These are phyloP conservation scores for Platysternon megacephalum DNA, from an alignment of 2,113 vertebrate genomes.

Conservation along the genomic window DNA sequence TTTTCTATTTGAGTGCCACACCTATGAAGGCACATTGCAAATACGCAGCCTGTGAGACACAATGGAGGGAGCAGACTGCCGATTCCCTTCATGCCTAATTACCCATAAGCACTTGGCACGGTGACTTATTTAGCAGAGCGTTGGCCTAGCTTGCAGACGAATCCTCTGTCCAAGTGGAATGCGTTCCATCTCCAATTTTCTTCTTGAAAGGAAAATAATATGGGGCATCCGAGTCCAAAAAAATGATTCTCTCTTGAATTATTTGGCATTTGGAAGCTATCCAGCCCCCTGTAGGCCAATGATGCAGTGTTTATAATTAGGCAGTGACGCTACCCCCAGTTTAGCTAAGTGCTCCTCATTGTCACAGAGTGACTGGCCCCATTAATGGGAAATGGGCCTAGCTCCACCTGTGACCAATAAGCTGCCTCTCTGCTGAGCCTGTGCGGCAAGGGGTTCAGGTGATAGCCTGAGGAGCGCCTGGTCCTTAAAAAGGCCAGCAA, in stretches of 20 bases:
- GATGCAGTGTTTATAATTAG: neutral
- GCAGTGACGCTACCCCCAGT: neutral
- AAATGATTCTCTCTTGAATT: conserved; percentile 10
- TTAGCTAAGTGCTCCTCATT: neutral
- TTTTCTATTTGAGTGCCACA: conserved; percentile 5
- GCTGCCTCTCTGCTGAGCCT: neutral
- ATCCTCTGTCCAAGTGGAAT: conserved; percentile 70
- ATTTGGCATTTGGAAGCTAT: conserved; percentile 2
- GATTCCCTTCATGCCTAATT: conserved; percentile 78
- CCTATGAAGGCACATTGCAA: conserved; percentile 39
- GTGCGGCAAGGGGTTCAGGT: neutral
- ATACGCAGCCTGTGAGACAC: conserved; percentile 48
- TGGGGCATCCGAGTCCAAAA: conserved; percentile 31
- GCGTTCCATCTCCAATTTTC: conserved; percentile 19
- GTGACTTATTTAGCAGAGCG: conserved; percentile 69
- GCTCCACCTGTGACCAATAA: neutral
- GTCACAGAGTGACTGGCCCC: accelerated
- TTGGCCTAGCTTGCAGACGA: conserved; percentile 69
- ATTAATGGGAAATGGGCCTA: neutral
- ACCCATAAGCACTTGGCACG: conserved; percentile 74
- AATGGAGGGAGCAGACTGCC: conserved; percentile 57
- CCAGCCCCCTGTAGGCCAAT: neutral
- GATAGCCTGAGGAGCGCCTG: neutral
- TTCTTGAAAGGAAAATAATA: conserved; percentile 12
- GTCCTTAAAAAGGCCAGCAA: neutral